phyloP scores from a whole-genome alignment of 2,888 invertebrate genomes.

The Synanthedon tipuliformis region DNA sequence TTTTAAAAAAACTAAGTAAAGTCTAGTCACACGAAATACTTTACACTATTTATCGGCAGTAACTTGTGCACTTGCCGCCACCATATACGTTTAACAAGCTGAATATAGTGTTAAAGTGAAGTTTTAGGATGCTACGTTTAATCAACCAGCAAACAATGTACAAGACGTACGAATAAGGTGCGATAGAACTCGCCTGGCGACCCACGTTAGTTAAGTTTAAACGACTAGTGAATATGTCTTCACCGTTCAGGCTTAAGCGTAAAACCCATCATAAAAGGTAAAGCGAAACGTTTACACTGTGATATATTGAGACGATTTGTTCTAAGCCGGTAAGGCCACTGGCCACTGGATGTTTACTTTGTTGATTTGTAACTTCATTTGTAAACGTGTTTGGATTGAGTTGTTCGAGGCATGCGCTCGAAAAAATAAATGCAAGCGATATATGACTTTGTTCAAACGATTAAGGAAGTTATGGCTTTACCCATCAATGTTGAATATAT shows the following conservation, averaged over 20 bases:
- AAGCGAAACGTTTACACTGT: conserved; percentile 25
- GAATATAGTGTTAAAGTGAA: neutral
- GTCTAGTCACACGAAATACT: too few relatives aligned
- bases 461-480: neutral
- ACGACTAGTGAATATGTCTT: conserved; percentile 24
- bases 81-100: too few relatives aligned
- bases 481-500: too few relatives aligned
- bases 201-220: conserved; percentile 17
- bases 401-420: conserved; percentile 15
- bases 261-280: conserved; percentile 43
- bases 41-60: too few relatives aligned
- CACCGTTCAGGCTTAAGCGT: conserved; percentile 14
- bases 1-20: too few relatives aligned
- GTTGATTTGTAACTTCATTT: conserved; percentile 39
- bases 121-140: neutral
- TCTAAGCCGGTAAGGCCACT: conserved; percentile 18
- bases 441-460: conserved; percentile 2
- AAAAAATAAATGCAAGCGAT: conserved; percentile 4
- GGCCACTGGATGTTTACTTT: conserved; percentile 28
- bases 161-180: neutral
- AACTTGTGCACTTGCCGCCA: too few relatives aligned
- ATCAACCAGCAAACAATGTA: neutral
- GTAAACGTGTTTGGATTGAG: conserved; percentile 27
- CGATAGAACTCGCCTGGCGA: too few relatives aligned
- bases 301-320: conserved; percentile 44